Evolutionary conservation across 1,140 invertebrate genomes (phyloP).

Genomic region (Muscidifurax raptorellus): DNA sequence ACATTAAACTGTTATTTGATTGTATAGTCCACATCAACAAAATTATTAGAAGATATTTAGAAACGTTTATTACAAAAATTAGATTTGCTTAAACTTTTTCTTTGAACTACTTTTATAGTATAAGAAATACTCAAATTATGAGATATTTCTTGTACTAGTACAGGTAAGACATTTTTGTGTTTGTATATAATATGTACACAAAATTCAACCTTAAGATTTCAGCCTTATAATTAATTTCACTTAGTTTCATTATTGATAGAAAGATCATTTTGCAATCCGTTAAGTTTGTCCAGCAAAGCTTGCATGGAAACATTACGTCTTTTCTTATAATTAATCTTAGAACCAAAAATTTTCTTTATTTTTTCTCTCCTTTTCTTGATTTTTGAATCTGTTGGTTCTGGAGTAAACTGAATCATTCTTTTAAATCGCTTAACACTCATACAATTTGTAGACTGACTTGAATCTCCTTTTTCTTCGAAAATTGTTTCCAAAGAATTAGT

Average conservation of each 20-base stretch:
- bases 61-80: not conserved
- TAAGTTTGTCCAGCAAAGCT: constrained; percentile 66
- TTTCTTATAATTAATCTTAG: constrained; percentile 56
- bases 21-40: not conserved
- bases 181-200: not conserved
- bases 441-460: constrained; percentile 54
- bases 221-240: constrained; percentile 40
- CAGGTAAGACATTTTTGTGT: not conserved
- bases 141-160: not conserved
- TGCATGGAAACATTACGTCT: constrained; percentile 62
- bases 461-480: constrained; percentile 67
- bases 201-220: not conserved
- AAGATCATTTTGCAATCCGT: constrained; percentile 58
- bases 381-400: constrained; percentile 59
- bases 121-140: not conserved
- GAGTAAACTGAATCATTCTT: constrained; percentile 67
- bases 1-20: not conserved
- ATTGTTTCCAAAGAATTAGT: constrained; percentile 70
- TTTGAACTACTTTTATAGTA: not conserved
- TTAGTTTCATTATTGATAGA: not conserved
- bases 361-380: constrained; percentile 68
- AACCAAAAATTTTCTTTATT: constrained; percentile 66
- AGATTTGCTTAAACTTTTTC: not conserved
- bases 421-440: constrained; percentile 68
- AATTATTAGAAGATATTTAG: not conserved